Evolutionary conservation across 2,888 invertebrate species (phyloP), one percentile per base, ranked within the genome.

Genomic region (Sabatieria punctata): DNA sequence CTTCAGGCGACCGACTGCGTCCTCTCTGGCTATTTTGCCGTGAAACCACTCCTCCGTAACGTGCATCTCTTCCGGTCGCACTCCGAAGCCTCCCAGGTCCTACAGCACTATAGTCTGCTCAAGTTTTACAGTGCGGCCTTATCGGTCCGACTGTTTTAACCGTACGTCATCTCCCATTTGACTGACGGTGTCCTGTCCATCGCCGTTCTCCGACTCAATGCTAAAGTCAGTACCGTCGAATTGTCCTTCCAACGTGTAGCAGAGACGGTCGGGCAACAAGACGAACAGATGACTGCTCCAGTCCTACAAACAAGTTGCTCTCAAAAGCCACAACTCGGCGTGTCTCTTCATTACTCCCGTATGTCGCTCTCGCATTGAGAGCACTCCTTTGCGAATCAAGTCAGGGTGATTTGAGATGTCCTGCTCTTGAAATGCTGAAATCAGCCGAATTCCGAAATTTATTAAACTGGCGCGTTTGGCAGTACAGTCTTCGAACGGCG

Each of bases 41-140:
- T 64, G 64, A 48, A 64, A 64, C 64, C 64, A 64, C 45, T 64
- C 64, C 48, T 64, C 64, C 11, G 63, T 60, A 4, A 64, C 55
- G 48, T 64, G 64, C 58, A 62, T 57, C 43, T 64, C 64, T 30
- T 64, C 62, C 1, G 60, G 60, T 6, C 54, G 51, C 13, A 60
- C 55, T 23, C 57, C 62, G 42, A 58, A 39, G 13, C 27, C 11
- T 6, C 22, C 13, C 30, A 21, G 21, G 21, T 43, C 43, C 19
- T 41, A n/a, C 22, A n/a, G n/a, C n/a, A n/a, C n/a, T n/a, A n/a
- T n/a, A n/a, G n/a, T n/a, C n/a, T n/a, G n/a, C n/a, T n/a, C n/a
- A n/a, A n/a, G n/a, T n/a, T n/a, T n/a, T n/a, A 23, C 19, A 27
- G 24, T 23, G 23, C 42, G n/a, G 23, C 26, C 18, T 23, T 11